Percentiles rank a stretch among this genome's conserved stretches.
phyloP scores from a whole-genome alignment of 2,888 invertebrate genomes.

The Mycalesis mineus region DNA sequence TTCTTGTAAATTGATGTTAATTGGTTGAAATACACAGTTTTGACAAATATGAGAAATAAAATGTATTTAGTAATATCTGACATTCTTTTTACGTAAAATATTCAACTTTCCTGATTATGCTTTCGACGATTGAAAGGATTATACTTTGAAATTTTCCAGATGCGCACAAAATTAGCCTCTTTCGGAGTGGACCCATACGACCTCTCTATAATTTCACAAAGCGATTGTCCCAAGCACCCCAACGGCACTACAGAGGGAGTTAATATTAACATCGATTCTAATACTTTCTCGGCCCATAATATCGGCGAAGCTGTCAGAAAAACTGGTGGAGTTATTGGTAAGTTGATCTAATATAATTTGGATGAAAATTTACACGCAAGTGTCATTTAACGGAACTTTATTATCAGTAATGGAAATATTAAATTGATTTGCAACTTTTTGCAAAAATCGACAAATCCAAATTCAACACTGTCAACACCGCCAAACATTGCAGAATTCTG shows the following conservation, averaged over 20 bases:
- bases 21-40: no score
- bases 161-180: slow-evolving; percentile 80
- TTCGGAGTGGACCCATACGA: slow-evolving; percentile 87
- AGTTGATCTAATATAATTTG: slow-evolving; percentile 27
- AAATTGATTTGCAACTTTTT: no score
- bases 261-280: slow-evolving; percentile 85
- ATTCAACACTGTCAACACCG: no score
- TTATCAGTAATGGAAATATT: no score
- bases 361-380: no score
- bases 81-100: no score
- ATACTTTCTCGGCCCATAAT: slow-evolving; percentile 86
- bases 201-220: slow-evolving; percentile 85
- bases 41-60: neutral
- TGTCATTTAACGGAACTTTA: no score
- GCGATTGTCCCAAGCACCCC: slow-evolving; percentile 81
- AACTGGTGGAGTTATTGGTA: slow-evolving; percentile 84
- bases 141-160: slow-evolving; percentile 47
- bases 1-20: no score
- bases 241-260: slow-evolving; percentile 76
- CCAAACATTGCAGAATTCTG: no score
- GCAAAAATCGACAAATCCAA: no score
- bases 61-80: neutral
- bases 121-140: neutral
- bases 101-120: no score
- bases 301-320: slow-evolving; percentile 84